These are phyloP conservation scores for Polyommatus icarus DNA, from an alignment of 2,888 invertebrate species.

Conservation along the genomic window DNA sequence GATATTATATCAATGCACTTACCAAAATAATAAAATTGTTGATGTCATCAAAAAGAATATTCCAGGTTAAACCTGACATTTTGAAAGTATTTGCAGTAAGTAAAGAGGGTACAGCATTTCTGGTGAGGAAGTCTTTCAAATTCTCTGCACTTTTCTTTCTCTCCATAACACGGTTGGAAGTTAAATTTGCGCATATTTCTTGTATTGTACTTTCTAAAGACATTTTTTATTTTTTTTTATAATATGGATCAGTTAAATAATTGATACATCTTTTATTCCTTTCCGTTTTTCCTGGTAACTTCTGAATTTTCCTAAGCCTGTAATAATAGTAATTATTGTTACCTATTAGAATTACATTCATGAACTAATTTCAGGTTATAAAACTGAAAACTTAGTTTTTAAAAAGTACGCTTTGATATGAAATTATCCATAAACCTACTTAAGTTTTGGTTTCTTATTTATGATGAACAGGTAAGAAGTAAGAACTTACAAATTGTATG, in stretches of 20 bases:
- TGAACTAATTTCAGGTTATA: neutral
- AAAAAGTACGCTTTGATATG: too few species aligned
- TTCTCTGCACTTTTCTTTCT: conserved; percentile 71
- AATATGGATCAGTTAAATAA: neutral
- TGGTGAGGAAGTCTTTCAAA: conserved; percentile 64
- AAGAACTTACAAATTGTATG: too few species aligned
- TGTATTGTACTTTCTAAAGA: conserved; percentile 62
- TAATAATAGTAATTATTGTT: neutral
- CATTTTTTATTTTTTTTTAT: conserved; percentile 48
- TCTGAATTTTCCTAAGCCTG: neutral
- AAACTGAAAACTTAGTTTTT: neutral
- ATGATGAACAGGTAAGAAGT: too few species aligned
- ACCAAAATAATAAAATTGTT: conserved; percentile 72
- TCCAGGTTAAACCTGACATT: conserved; percentile 66
- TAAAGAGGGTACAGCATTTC: conserved; percentile 62
- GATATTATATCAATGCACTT: conserved; percentile 31
- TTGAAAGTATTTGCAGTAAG: conserved; percentile 62
- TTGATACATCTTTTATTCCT: neutral
- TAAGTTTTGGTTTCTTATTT: too few species aligned
- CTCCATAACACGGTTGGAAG: conserved; percentile 64
- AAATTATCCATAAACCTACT: too few species aligned
- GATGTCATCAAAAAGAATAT: conserved; percentile 65
- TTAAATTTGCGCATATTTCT: conserved; percentile 60
- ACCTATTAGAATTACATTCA: too few species aligned
- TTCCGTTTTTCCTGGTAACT: neutral